These are phyloP conservation scores for Daphoenositta chrysoptera DNA, from an alignment of 2,113 vertebrate species.

Conservation along the genomic window DNA sequence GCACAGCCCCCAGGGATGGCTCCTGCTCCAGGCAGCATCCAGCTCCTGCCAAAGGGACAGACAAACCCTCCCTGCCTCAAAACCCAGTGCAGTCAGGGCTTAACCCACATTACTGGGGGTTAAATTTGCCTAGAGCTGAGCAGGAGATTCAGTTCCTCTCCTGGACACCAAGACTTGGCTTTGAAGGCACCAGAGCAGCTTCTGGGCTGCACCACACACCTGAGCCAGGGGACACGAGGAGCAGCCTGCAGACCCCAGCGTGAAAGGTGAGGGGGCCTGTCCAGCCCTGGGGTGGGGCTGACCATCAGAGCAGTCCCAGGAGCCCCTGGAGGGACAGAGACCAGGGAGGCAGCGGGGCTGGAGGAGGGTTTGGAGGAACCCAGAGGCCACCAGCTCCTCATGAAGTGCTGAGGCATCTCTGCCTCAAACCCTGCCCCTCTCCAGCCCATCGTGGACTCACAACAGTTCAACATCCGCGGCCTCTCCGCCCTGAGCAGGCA, in stretches of 20 bases:
- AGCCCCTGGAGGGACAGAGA: neutral
- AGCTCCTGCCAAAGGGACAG: neutral
- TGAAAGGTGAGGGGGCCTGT: accelerated
- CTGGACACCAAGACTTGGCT: neutral
- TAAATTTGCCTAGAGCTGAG: neutral
- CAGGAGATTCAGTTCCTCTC: neutral
- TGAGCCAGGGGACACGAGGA: neutral
- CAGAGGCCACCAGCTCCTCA: neutral
- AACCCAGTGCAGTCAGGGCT: accelerated
- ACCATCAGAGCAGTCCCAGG: accelerated
- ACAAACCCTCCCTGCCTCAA: neutral
- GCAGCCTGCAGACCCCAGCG: neutral
- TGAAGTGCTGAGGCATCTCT: neutral
- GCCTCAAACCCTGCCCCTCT: neutral
- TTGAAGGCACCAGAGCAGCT: neutral
- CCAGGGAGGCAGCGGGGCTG: neutral
- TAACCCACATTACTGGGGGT: neutral
- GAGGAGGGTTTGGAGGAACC: neutral
- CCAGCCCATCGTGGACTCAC: neutral
- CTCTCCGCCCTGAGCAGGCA: neutral
- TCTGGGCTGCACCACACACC: neutral
- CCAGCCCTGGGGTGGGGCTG: neutral
- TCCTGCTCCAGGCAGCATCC: neutral
- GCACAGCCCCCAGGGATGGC: neutral
- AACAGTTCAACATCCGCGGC: neutral